These are phyloP conservation scores for Laothoe populi DNA, from an alignment of 2,888 invertebrate genomes.

Conservation along the genomic window DNA sequence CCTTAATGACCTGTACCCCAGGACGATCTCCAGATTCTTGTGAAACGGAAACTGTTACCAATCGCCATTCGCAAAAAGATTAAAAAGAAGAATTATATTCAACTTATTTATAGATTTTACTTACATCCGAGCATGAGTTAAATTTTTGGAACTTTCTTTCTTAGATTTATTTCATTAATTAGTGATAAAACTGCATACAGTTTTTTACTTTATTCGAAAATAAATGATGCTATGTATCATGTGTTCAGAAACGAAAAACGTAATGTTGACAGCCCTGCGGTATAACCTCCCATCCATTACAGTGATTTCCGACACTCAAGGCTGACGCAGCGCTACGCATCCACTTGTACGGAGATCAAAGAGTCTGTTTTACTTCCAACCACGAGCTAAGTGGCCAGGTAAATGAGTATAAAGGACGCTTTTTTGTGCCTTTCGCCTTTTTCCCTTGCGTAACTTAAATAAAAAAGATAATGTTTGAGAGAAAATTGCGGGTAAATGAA, in stretches of 20 bases:
- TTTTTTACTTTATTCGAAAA: not conserved
- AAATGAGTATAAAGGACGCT: conserved; percentile 38
- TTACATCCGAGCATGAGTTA: no score
- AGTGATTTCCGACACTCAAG: conserved; percentile 67
- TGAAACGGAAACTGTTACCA: no score
- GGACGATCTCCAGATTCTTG: no score
- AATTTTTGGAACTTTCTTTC: no score
- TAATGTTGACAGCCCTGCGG: conserved; percentile 11
- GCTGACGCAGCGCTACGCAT: conserved; percentile 56
- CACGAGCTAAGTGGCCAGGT: conserved; percentile 42
- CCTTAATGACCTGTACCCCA: no score
- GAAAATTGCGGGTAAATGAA: conserved; percentile 23
- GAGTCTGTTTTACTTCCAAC: conserved; percentile 38
- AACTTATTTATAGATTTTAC: no score
- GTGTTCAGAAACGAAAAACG: no score
- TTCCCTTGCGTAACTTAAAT: not conserved
- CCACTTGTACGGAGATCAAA: conserved; percentile 64
- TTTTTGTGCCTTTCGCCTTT: conserved; percentile 21
- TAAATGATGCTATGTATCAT: no score
- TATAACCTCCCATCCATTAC: conserved; percentile 62
- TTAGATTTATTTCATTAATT: no score
- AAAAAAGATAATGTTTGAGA: conserved; percentile 24
- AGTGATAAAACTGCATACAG: no score
- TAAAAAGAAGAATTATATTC: no score
- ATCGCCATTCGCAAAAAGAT: no score